These are phyloP conservation scores for Camponotus fellah DNA, from an alignment of 2,888 invertebrate species.

Conservation along the genomic window DNA sequence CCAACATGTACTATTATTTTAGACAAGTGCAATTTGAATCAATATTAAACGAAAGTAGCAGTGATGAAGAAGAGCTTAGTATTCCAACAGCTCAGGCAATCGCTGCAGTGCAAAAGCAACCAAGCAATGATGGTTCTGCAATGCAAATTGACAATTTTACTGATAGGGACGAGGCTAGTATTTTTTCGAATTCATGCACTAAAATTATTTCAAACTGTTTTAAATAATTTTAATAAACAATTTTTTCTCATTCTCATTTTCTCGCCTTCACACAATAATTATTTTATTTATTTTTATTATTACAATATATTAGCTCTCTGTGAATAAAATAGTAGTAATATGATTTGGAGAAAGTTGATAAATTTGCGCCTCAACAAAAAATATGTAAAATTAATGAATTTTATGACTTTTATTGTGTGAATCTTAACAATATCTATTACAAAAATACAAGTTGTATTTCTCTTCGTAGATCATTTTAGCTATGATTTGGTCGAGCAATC, in stretches of 20 bases:
- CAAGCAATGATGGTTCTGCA: neutral
- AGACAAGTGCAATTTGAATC: slow-evolving; percentile 69
- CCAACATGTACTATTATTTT: neutral
- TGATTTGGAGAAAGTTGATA: neutral
- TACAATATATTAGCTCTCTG: neutral
- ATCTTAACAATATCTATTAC: too few relatives aligned
- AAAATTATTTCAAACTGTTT: slow-evolving; percentile 17
- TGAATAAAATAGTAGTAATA: neutral
- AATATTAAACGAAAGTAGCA: slow-evolving; percentile 72
- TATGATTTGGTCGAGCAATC: slow-evolving; percentile 89
- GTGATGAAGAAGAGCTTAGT: slow-evolving; percentile 57
- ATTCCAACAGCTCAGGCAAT: neutral
- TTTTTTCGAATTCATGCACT: neutral
- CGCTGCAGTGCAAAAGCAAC: neutral
- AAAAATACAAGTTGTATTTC: neutral
- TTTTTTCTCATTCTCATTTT: neutral
- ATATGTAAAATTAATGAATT: neutral
- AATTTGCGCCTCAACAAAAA: neutral
- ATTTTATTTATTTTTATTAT: neutral
- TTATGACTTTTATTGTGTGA: neutral
- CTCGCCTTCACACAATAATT: neutral
- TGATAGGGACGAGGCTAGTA: slow-evolving; percentile 61
- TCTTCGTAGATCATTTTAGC: slow-evolving; percentile 88
- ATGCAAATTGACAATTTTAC: slow-evolving; percentile 4
- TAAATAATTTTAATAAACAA: neutral